phyloP scores from a whole-genome alignment of 1,140 invertebrate species.

The Zaprionus gabonicus region DNA sequence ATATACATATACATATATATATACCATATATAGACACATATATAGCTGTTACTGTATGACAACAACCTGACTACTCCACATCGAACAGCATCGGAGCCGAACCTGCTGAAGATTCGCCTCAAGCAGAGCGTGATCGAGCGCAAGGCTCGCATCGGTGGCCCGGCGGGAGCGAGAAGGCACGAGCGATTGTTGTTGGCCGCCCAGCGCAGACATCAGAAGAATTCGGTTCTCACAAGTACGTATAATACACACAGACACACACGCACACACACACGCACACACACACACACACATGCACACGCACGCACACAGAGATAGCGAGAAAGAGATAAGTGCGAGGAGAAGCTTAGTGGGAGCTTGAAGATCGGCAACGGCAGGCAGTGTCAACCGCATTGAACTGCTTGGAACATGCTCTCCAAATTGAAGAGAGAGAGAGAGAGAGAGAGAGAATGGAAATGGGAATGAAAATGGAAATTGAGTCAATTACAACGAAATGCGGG shows the following conservation, averaged over 20 bases:
- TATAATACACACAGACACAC: conserved; percentile 61
- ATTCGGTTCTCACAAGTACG: conserved; percentile 92
- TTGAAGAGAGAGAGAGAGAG: background rate
- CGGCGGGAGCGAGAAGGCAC: conserved; percentile 93
- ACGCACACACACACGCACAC: conserved; percentile 29
- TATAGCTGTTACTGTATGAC: conserved; percentile 25
- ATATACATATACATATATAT: conserved; percentile 15
- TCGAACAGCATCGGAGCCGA: conserved; percentile 96
- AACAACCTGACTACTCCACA: conserved; percentile 26
- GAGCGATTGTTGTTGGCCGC: conserved; percentile 89
- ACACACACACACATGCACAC: conserved; percentile 13
- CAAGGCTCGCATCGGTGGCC: conserved; percentile 89
- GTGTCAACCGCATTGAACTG: conserved; percentile 35
- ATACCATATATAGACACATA: conserved; percentile 12
- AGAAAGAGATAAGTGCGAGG: background rate
- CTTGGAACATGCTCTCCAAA: conserved; percentile 14
- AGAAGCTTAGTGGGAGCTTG: background rate
- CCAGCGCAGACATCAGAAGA: conserved; percentile 89
- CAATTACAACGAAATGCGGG: conserved; percentile 30
- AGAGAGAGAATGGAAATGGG: conserved; percentile 12
- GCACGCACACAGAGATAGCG: background rate
- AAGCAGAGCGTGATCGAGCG: conserved; percentile 98
- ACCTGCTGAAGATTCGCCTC: conserved; percentile 97
- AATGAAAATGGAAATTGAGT: conserved; percentile 34
- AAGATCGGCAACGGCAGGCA: conserved; percentile 1